Conservation (phyloP, 2,797 vertebrate genomes). For the Coluber constrictor region DNA sequence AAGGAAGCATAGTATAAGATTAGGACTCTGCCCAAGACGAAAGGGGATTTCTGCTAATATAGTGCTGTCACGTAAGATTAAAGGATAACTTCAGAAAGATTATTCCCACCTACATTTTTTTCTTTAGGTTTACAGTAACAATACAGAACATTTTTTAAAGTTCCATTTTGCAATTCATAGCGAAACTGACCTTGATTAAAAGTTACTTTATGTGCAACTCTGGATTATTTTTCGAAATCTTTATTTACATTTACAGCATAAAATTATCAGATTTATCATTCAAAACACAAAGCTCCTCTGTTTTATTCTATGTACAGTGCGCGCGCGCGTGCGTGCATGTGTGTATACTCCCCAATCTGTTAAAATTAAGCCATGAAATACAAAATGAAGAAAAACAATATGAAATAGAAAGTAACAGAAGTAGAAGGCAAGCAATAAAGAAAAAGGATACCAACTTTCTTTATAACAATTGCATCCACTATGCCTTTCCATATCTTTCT, state of each 20-base stretch:
- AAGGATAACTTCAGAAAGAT: constrained; percentile 61
- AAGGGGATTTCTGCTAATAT: constrained; percentile 38
- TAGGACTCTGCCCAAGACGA: constrained; percentile 11
- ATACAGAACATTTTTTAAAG: constrained; percentile 59
- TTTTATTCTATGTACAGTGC: neutral
- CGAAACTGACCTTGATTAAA: constrained; percentile 63
- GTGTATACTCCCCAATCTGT: neutral
- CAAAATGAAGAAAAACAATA: neutral
- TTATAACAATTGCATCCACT: neutral
- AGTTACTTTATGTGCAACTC: constrained; percentile 38
- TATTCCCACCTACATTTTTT: constrained; percentile 73
- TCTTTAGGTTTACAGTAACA: constrained; percentile 69
- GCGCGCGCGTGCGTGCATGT: too few species aligned
- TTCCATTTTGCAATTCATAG: constrained; percentile 67
- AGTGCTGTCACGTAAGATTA: constrained; percentile 55
- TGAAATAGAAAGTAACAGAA: neutral
- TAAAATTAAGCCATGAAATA: neutral
- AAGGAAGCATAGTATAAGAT: constrained; percentile 15
- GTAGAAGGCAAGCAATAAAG: neutral
- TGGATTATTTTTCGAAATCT: constrained; percentile 18
- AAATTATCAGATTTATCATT: neutral
- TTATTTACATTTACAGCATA: neutral
- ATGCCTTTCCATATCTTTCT: neutral
- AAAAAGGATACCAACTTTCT: neutral
- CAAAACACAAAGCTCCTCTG: neutral